A percentile compares a stretch with the other conserved stretches of the same genome.
Evolutionary conservation across 1,140 invertebrate species (phyloP).

Genomic region (Leptoteleia sp.): DNA sequence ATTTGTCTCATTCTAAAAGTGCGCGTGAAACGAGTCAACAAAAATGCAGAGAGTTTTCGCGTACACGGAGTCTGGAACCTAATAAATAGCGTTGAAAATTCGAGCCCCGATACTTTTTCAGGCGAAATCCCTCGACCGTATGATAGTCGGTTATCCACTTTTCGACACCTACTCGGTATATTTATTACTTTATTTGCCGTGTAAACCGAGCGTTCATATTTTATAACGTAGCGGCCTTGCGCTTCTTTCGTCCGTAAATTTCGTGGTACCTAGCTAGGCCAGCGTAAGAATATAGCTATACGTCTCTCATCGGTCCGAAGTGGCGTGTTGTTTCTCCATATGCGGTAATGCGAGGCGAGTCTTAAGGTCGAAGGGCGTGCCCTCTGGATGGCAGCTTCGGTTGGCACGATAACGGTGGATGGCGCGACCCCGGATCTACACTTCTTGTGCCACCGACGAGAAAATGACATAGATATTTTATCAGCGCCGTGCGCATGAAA

Average conservation of each 20-base stretch:
- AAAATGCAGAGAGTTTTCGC: no score
- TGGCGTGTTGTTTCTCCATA: slow-evolving; percentile 48
- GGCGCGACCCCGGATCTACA: slow-evolving; percentile 28
- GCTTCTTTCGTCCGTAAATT: slow-evolving; percentile 53
- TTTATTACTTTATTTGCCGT: slow-evolving; percentile 47
- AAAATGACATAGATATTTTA: slow-evolving; percentile 29
- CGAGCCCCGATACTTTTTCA: background rate
- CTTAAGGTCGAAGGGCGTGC: slow-evolving; percentile 59
- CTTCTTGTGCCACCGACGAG: slow-evolving; percentile 2
- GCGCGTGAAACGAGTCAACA: no score
- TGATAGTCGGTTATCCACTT: background rate
- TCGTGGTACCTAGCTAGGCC: slow-evolving; percentile 32
- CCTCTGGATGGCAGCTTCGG: slow-evolving; percentile 38
- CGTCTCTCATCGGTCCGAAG: slow-evolving; percentile 26
- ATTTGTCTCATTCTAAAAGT: no score
- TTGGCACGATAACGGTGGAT: slow-evolving; percentile 35
- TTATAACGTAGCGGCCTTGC: slow-evolving; percentile 45
- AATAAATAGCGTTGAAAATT: no score
- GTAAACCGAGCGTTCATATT: slow-evolving; percentile 41
- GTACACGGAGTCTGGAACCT: no score
- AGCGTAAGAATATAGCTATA: slow-evolving; percentile 38
- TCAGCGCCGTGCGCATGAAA: background rate
- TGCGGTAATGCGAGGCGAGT: slow-evolving; percentile 18
- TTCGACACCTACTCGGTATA: slow-evolving; percentile 1
- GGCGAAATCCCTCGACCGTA: background rate